Evolutionary conservation across 2,888 invertebrate genomes (phyloP), one percentile per base, ranked within the genome.

Genomic region (Protodeltote pygarga): DNA sequence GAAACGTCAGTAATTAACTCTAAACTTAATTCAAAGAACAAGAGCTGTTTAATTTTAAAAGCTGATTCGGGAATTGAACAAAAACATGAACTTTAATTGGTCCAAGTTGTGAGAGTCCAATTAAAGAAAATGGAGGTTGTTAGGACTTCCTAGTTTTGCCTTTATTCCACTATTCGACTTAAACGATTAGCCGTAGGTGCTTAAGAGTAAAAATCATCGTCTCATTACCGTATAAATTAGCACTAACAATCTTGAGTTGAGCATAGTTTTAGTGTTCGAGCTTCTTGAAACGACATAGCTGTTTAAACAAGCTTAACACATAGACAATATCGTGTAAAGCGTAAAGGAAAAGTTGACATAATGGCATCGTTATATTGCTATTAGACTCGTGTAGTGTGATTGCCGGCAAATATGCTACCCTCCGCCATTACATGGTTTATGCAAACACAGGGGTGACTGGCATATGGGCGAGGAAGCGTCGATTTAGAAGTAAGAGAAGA

Each of bases 1-100:
- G 21, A 39, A 62, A 39, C 28, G 19, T 11, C 15, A 44, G 34
- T 63, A 63, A 57, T 66, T 66, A n/a, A 66, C 31, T 35, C 25
- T 35, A 25, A 41, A 63, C 47, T 38, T 47, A 21, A 39, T 28
- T 13, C n/a, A 2, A 48, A 42, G 67, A 25, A 63, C 42, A 44
- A 19, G 41, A 52, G 17, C 29, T 34, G 52, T 51, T 58, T 67
- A 63, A 58, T 51, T 57, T 40, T n/a, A 19, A 19, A 33, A 47
- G 35, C 31, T 41, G 44, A 48, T 58, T 41, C 21, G 59, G 38
- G 44, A 67, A 51, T 63, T 44, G 27, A 46, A 54, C 31, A 41
- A 62, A 50, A 62, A 45, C 46, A 51, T 32, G 23, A 13, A 44
- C 11, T 32, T 39, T 42, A 48, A 63, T 50, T 28, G 24, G 13